A percentile compares a stretch with the other conserved stretches of the same genome.
Conservation (phyloP, 92 coral and sea anemone species). For the Pocillopora meandrina region DNA sequence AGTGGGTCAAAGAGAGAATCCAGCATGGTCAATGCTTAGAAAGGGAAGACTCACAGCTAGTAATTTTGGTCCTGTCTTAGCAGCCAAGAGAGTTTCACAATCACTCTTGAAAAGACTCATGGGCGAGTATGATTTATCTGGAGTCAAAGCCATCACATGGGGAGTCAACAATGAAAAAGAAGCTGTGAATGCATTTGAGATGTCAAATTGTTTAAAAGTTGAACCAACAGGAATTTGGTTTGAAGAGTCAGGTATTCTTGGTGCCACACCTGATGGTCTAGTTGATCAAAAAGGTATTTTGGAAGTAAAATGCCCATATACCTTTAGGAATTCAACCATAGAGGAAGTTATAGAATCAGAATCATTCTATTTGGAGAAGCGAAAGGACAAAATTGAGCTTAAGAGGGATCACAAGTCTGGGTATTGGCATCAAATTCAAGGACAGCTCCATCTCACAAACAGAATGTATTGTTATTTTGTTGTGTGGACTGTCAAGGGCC, state of each 20-base stretch:
- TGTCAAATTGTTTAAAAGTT: conserved; percentile 13
- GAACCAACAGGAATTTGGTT: conserved; percentile 56
- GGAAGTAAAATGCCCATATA: conserved; percentile 60
- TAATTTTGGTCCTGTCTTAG: conserved; percentile 39
- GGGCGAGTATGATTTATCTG: conserved; percentile 42
- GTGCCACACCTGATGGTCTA: conserved; percentile 65
- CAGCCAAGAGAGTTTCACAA: conserved; percentile 36
- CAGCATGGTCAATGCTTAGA: conserved; percentile 43
- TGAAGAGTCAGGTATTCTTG: conserved; percentile 45
- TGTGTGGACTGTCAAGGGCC: conserved; percentile 34
- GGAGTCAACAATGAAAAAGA: conserved; percentile 48
- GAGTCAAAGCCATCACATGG: conserved; percentile 26
- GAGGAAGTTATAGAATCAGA: conserved; percentile 26
- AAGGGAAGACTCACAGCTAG: conserved; percentile 41
- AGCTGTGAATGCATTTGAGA: conserved; percentile 43
- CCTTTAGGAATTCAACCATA: conserved; percentile 27
- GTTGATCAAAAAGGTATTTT: conserved; percentile 41
- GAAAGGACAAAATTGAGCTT: no score
- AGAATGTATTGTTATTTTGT: conserved; percentile 61
- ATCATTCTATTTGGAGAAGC: conserved; percentile 2
- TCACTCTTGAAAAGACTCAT: conserved; percentile 30
- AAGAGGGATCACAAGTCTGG: conserved; percentile 16
- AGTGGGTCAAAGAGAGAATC: conserved; percentile 45
- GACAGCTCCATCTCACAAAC: conserved; percentile 45
- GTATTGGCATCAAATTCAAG: conserved; percentile 64